A percentile compares a stretch with the other conserved stretches of the same genome.
Evolutionary conservation across 2,797 vertebrate genomes (phyloP).

Genomic region (Enteromius afrohamiltoni): DNA sequence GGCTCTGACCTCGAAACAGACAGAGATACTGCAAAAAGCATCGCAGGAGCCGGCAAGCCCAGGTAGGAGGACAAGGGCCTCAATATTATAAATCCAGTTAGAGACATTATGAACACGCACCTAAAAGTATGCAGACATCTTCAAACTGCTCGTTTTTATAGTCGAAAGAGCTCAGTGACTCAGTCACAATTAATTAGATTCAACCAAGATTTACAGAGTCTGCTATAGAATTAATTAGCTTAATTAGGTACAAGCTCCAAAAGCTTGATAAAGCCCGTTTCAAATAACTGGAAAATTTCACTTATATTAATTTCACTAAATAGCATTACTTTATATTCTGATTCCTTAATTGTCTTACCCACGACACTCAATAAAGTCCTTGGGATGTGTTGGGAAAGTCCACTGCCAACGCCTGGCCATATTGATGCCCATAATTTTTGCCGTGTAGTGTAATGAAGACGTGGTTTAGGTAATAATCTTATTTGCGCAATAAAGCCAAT

Average conservation of each 20-base stretch:
- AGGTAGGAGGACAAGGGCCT: conserved; percentile 64
- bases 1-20: conserved; percentile 89
- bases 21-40: conserved; percentile 89
- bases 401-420: background rate
- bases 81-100: background rate
- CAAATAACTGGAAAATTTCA: background rate
- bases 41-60: conserved; percentile 87
- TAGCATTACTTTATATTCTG: background rate
- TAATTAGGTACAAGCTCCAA: background rate
- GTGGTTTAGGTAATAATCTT: conserved; percentile 13
- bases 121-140: background rate
- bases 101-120: background rate
- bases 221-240: background rate
- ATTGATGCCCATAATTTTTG: background rate
- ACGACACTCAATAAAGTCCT: background rate
- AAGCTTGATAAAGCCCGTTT: background rate
- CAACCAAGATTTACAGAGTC: background rate
- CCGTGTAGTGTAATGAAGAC: background rate
- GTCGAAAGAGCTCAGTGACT: background rate
- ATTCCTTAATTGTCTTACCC: background rate
- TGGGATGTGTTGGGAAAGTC: background rate
- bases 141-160: background rate
- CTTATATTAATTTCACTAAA: background rate
- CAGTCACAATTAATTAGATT: background rate
- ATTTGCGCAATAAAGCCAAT: conserved; percentile 1